Evolutionary conservation across 2,888 invertebrate genomes (phyloP), one percentile per base, ranked within the genome.

Genomic region (Cosmopolites sordidus): DNA sequence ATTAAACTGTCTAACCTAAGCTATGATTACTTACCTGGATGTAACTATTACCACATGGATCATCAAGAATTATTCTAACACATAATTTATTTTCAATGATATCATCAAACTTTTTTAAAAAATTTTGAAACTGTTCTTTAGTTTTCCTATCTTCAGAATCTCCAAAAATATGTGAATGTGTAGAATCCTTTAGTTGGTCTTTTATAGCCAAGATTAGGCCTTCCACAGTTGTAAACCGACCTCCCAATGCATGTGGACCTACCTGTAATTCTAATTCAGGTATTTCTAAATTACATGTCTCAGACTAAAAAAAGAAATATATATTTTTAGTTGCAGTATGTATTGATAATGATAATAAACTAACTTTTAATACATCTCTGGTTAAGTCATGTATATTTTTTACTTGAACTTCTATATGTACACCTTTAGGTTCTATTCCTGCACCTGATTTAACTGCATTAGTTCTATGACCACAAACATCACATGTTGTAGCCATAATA

Each of bases 31-130:
- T 56, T 63, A 79, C 81, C 77, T 93, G 92, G 39, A 98, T 80
- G 70, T 96, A 98, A 59, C 95, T 96, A 75, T 98, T 98, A 0
- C 99, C 99, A 6, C 97, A 92, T 1, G 98, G 95, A 77, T 99
- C 99, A 73, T 98, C 93, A 58, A 99, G 75, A 2, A 97, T 71
- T 1, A 99, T 61, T 0, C 93, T 93, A 0, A 89, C 79, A 2
- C 76, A 64, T 8, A 74, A 72, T 62, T 82, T 74, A 1, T 87
- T 80, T 0, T 78, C 74, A 15, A 91, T 69, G 9, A 92, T 82
- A 47, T 83, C 75, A 40, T 87, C 80, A 48, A 95, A 75, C 60
- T 83, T 78, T 0, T 73, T 67, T 14, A 89, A 72, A 71, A 96
- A 90, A 66, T 68, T 68, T 1, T 79, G 66, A 66, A 94, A 75